Base-by-base conservation (phyloP, 2,888 invertebrate species). In the Cephus rjabovi region DNA sequence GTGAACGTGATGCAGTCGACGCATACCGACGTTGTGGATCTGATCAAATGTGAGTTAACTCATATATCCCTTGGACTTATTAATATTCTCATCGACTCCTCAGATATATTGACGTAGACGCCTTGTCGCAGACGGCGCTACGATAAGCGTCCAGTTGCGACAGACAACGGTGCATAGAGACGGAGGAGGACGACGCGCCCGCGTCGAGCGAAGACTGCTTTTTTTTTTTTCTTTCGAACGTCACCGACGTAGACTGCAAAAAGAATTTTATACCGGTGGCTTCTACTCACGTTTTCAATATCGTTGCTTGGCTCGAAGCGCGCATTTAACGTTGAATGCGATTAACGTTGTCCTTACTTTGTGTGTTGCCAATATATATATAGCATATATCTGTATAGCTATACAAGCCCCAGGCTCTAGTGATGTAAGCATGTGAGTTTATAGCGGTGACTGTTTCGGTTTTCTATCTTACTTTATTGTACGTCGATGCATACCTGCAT, bases 1-100 rank as follows among this genome's bases (percentile, higher is more conserved):
- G 95, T 96, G 83, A 95, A 97, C 88, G 99, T 99, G 80, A 96
- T 96, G 87, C 95, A 95, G 87, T 96, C 96, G 90, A 98, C 98
- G 89, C 99, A 99, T 90, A 96, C 96, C 87, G 97, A 98, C 91
- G 99, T 99, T 86, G 98, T 99, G 88, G 96, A 96, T 88, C 95
- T 99, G 92, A 99, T 99, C 89, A 96, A 96, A 95, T 96, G 98
- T 98, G 92, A 94, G 95, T 93, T 84, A 69, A 71, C 69, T 70
- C 68, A n/a, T 33, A 33, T 70, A 33, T 70, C 12, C 70, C 40
- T 40, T 40, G 40, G 40, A 15, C 15, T 40, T 15, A 15, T 40
- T 40, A 40, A 40, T 40, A 40, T 40, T 40, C 40, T 15, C 40
- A 15, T 40, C 40, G 40, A 40, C 15, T 40, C 15, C 15, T 40